These are phyloP conservation scores for Pitangus sulphuratus DNA, from an alignment of 2,797 vertebrate genomes.

Conservation along the genomic window DNA sequence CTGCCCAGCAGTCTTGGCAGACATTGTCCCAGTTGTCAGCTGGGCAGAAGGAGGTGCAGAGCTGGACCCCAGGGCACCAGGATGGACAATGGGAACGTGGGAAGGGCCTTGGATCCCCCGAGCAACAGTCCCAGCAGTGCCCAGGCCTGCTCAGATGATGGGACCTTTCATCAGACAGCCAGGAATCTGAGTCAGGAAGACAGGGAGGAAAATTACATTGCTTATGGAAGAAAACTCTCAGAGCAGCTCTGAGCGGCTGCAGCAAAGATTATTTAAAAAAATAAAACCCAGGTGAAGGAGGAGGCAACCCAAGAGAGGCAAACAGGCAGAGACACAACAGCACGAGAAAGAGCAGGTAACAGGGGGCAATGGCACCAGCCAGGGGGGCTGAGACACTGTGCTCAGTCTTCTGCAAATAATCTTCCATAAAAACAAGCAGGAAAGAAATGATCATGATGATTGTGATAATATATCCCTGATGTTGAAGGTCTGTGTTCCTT, in stretches of 20 bases:
- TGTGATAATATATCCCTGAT: neutral
- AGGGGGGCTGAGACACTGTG: neutral
- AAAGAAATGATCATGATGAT: neutral
- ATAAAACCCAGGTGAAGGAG: neutral
- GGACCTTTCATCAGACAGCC: accelerated
- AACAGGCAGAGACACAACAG: neutral
- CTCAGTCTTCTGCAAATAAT: neutral
- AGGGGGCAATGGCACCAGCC: neutral
- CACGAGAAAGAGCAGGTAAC: accelerated
- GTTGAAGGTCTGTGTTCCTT: neutral
- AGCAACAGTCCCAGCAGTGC: accelerated
- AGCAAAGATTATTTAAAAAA: neutral
- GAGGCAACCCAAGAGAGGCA: accelerated
- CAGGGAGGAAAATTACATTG: too few relatives aligned
- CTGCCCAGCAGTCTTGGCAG: neutral
- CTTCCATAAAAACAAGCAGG: neutral
- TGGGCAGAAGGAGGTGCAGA: too few relatives aligned
- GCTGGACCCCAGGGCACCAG: neutral
- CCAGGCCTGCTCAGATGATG: accelerated
- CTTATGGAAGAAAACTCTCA: neutral
- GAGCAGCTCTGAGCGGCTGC: neutral
- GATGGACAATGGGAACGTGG: neutral
- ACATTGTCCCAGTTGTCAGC: accelerated
- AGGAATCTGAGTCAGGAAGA: too few relatives aligned
- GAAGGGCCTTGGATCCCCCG: neutral